Evolutionary conservation across 2,888 invertebrate genomes (phyloP).

Genomic region (Euplexia lucipara): DNA sequence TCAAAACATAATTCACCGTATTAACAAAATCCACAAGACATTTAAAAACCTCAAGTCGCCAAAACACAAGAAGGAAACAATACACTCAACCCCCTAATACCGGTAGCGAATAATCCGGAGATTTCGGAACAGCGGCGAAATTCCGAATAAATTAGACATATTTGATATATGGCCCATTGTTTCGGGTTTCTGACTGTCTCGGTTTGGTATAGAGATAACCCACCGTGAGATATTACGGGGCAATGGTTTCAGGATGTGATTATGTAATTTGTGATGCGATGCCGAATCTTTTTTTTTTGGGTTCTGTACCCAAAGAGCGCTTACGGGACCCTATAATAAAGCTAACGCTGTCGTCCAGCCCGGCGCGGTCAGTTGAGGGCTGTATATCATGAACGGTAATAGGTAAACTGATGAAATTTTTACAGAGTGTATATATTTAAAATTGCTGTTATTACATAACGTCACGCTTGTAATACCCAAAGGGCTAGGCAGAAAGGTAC

Average conservation of each 20-base stretch:
- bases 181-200: constrained; percentile 56
- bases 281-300: constrained; percentile 12
- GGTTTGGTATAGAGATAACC: constrained; percentile 48
- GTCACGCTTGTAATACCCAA: too few species aligned
- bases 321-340: too few species aligned
- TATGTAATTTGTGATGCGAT: constrained; percentile 40
- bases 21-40: constrained; percentile 36
- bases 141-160: constrained; percentile 66
- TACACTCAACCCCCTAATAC: constrained; percentile 50
- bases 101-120: constrained; percentile 58
- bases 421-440: too few species aligned
- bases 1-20: not conserved
- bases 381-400: too few species aligned
- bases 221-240: constrained; percentile 51
- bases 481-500: too few species aligned
- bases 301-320: too few species aligned
- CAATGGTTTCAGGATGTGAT: constrained; percentile 35
- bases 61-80: constrained; percentile 51
- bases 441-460: too few species aligned
- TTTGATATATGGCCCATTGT: constrained; percentile 67
- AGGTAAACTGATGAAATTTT: too few species aligned
- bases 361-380: too few species aligned
- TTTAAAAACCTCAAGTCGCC: constrained; percentile 35
- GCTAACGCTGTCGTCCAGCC: too few species aligned
- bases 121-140: constrained; percentile 55